Percentiles rank a stretch among this genome's conserved stretches.
Evolutionary conservation across 2,797 vertebrate genomes (phyloP).

Genomic region (Dendrocincla tyrannina): DNA sequence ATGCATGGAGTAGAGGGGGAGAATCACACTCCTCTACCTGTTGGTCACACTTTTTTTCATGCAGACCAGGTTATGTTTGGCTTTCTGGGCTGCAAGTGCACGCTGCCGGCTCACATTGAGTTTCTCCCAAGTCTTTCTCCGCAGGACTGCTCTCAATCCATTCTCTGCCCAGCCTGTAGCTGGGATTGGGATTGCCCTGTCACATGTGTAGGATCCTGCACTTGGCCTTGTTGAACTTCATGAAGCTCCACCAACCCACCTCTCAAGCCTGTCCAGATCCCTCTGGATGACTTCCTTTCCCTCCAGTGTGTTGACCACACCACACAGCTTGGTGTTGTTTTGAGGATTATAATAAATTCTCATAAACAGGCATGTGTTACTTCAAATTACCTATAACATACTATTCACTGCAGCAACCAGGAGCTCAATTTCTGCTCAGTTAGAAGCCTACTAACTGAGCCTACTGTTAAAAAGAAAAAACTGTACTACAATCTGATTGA

Average conservation of each 20-base stretch:
- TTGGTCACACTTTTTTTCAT: not conserved
- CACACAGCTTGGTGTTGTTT: not conserved
- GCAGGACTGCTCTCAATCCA: not conserved
- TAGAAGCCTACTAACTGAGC: not conserved
- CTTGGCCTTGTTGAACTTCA: not conserved
- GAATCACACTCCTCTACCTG: not conserved
- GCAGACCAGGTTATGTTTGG: not conserved
- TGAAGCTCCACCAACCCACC: not conserved
- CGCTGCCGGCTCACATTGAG: accelerated
- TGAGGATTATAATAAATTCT: not conserved
- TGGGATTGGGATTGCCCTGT: not conserved
- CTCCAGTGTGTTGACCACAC: not conserved
- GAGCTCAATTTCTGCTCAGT: not conserved
- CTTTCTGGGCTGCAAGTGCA: not conserved
- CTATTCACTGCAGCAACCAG: not conserved
- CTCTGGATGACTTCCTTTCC: not conserved
- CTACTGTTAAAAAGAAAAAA: not conserved
- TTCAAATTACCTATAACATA: not conserved
- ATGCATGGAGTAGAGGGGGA: not conserved
- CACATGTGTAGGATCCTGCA: not conserved
- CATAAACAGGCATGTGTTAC: not conserved
- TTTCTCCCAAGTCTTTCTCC: not conserved
- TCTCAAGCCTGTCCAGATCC: not conserved
- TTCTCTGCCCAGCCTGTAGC: not conserved
- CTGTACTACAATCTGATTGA: accelerated